Conservation (phyloP, 2,888 invertebrate genomes). For the Tetragonula carbonaria region DNA sequence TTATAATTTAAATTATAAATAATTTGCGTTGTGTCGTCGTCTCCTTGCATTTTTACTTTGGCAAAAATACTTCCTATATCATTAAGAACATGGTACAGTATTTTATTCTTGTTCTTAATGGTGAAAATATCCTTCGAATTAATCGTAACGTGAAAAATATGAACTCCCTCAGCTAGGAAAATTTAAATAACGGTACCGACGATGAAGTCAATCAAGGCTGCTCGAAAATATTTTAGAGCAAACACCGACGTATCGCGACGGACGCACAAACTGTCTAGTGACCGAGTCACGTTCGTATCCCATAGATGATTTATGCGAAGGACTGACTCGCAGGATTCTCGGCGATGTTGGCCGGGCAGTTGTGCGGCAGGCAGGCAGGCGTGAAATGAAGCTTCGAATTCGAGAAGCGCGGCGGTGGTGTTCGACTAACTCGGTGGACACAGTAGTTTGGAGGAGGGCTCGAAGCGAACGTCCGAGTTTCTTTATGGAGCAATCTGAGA, state of each 20-base stretch:
- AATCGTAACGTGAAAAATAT: conserved; percentile 18
- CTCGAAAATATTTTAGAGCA: background rate
- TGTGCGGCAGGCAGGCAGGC: conserved; percentile 72
- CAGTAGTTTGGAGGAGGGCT: conserved; percentile 66
- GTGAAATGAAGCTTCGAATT: conserved; percentile 79
- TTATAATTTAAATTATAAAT: too few species aligned
- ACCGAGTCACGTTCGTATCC: conserved; percentile 4
- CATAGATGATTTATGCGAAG: conserved; percentile 55
- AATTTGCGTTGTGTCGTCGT: too few species aligned
- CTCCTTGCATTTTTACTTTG: too few species aligned
- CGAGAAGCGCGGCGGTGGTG: conserved; percentile 46
- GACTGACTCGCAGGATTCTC: conserved; percentile 52
- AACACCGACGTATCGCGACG: background rate
- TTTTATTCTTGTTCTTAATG: too few species aligned
- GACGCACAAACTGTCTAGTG: background rate
- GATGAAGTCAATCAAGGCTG: background rate
- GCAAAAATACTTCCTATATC: too few species aligned
- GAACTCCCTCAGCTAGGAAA: conserved; percentile 64
- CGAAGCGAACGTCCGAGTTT: conserved; percentile 69
- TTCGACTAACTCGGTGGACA: conserved; percentile 69
- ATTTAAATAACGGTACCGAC: conserved; percentile 36
- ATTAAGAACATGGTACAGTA: too few species aligned
- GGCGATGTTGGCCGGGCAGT: conserved; percentile 59
- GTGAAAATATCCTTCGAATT: too few species aligned
- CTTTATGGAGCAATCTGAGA: conserved; percentile 81